Conservation (phyloP, 2,888 invertebrate species). For the Dione juno region DNA sequence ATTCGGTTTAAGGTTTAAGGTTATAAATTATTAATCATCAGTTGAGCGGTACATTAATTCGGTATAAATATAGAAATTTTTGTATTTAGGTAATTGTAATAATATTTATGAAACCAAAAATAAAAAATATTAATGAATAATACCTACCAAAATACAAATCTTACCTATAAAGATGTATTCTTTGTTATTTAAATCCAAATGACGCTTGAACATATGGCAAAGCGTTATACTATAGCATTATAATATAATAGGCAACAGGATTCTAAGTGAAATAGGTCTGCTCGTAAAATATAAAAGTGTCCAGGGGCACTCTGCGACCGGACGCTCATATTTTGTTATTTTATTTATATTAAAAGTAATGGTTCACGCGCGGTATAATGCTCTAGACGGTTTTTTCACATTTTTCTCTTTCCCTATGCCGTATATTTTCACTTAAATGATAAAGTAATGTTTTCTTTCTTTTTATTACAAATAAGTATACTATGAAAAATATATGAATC, state of each 20-base stretch:
- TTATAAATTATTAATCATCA: too few species aligned
- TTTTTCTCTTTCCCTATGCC: slow-evolving; percentile 78
- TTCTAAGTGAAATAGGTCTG: slow-evolving; percentile 20
- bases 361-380: slow-evolving; percentile 78
- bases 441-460: slow-evolving; percentile 75
- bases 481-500: not conserved
- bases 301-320: slow-evolving; percentile 81
- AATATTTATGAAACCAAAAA: too few species aligned
- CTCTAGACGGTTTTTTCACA: slow-evolving; percentile 78
- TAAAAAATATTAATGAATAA: too few species aligned
- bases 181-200: not conserved
- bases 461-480: slow-evolving; percentile 46
- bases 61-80: too few species aligned
- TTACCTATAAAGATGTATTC: not conserved
- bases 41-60: too few species aligned
- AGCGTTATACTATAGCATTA: not conserved
- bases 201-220: not conserved
- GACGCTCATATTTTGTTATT: slow-evolving; percentile 84
- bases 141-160: too few species aligned
- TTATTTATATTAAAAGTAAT: slow-evolving; percentile 84
- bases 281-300: slow-evolving; percentile 80
- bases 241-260: slow-evolving; percentile 12
- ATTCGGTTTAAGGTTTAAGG: too few species aligned
- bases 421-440: slow-evolving; percentile 84
- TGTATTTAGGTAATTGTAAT: too few species aligned